Base-by-base conservation (phyloP, 92 coral and sea anemone genomes). In the Phenganax marumi region DNA sequence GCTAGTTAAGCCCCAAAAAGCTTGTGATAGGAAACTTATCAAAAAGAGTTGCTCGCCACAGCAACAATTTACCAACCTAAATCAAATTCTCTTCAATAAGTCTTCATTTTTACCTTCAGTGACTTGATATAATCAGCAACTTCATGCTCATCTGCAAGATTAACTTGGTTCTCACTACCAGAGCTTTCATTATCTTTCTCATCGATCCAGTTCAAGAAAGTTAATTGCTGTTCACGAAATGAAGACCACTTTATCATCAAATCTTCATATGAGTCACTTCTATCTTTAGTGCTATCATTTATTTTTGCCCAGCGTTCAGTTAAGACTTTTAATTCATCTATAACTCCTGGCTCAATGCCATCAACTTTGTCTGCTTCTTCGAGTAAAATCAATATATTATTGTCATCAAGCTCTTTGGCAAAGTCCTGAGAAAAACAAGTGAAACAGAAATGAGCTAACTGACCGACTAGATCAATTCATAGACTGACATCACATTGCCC, bases 281-380 rank as follows among this genome's bases (percentile, higher is more conserved):
- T 78, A 22, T 90, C 97, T 73, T 92, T 89, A 10, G 92, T 83
- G 90, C 90, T 85, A 77, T 83, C 91, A 87, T 91, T 85, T 57
- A 92, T 91, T 10, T 83, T 87, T 57, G 88, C 88, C 97, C 97
- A 92, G 14, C 93, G 93, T 64, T 88, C 91, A 53, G 89, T 86
- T 33, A 87, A 63, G 7, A 76, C 84, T 52, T 86, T 58, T 23
- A 77, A 64, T 49, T 90, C 91, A 53, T 90, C 93, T 10, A 88
- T 76, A 12, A 69, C 65, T 6, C 87, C 89, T 50, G 87, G 92
- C 56, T 92, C 93, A n/a, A 92, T 22, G 12, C 83, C 83, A 19
- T 78, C 83, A 24, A 78, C 60, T 11, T 78, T 81, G 84, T 92
- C 97, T 26, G 91, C 81, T 24, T 92, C 97, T 49, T 86, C 54